phyloP scores from a whole-genome alignment of 2,113 vertebrate species.

The Pogona vitticeps region DNA sequence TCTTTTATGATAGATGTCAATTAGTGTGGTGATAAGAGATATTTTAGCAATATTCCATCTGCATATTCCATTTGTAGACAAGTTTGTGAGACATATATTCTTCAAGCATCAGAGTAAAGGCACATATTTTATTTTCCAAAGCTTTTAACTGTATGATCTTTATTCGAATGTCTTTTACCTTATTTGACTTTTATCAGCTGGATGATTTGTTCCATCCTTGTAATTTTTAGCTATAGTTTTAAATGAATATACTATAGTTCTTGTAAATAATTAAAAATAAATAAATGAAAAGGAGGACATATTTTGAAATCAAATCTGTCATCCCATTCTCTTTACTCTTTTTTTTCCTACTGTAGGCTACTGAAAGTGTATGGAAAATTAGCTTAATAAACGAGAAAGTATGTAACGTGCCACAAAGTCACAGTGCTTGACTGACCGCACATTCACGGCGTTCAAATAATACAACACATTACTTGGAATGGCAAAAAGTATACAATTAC shows the following conservation, averaged over 20 bases:
- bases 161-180: neutral
- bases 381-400: no score
- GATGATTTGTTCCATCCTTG: no score
- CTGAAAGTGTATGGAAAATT: no score
- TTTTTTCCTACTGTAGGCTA: no score
- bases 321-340: no score
- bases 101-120: neutral
- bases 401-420: neutral
- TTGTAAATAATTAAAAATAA: no score
- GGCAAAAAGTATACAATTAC: neutral
- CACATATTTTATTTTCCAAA: neutral
- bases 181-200: no score
- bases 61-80: neutral
- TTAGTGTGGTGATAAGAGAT: neutral
- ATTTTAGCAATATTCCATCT: neutral
- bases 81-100: neutral
- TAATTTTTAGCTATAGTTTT: no score
- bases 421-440: neutral
- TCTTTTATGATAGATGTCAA: neutral
- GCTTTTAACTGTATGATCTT: neutral
- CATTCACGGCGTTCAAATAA: neutral
- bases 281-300: no score
- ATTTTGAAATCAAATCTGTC: no score
- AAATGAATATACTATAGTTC: no score
- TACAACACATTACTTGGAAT: neutral